Evolutionary conservation across 2,113 vertebrate species (phyloP).

Genomic region (Dromaius novaehollandiae): DNA sequence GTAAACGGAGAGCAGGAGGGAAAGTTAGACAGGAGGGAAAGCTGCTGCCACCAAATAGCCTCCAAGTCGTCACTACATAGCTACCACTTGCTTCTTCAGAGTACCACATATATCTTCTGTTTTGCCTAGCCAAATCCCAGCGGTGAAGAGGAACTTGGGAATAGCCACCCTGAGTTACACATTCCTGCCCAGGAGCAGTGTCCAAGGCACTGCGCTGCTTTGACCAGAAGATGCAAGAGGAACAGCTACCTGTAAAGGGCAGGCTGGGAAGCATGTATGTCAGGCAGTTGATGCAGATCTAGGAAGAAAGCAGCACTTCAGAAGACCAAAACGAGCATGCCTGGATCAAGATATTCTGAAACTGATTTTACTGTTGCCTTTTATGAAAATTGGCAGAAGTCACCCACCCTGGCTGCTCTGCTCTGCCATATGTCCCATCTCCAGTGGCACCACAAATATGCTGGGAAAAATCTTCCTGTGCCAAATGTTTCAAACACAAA

Average conservation of each 20-base stretch:
- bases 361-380: background rate
- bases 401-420: background rate
- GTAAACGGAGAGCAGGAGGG: background rate
- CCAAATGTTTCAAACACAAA: conserved; percentile 44
- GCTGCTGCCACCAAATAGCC: background rate
- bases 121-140: background rate
- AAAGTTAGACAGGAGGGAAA: background rate
- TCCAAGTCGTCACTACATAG: background rate
- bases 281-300: background rate
- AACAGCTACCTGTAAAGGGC: background rate
- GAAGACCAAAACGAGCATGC: background rate
- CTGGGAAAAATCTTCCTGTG: background rate
- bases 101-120: background rate
- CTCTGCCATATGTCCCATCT: conserved; percentile 15
- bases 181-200: background rate
- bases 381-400: background rate
- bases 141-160: background rate
- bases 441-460: conserved; percentile 7
- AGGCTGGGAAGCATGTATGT: background rate
- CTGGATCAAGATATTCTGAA: background rate
- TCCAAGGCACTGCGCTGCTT: background rate
- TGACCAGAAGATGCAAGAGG: background rate
- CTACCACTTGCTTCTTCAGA: background rate
- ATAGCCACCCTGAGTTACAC: background rate
- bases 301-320: background rate